Base-by-base conservation (phyloP, 2,888 invertebrate species). In the Drosophila paracracens region DNA sequence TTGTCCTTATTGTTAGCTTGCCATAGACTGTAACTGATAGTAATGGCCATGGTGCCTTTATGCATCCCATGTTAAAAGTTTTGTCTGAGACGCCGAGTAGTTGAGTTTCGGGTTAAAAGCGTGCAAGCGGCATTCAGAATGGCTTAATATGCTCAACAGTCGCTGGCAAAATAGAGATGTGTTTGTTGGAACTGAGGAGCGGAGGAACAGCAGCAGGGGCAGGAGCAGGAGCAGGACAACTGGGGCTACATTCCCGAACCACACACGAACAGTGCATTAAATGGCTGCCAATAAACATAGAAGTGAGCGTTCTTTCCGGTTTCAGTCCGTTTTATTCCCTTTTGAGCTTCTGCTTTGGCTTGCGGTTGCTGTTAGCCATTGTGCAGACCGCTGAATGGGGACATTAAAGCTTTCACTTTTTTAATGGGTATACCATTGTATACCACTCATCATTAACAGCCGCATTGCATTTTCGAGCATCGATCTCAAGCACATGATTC, bases 101-200 rank as follows among this genome's bases (percentile, higher is more conserved):
- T 89, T 76, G 75, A 88, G 74, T 88, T 86, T 85, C 67, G 85
- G 85, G 82, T 88, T 85, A 88, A 85, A 89, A 85, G 85, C 90
- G 56, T 79, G 68, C 82, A 82, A 82, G 71, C 83, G 65, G 65
- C 85, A 68, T 76, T 71, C 80, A 79, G 74, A 80, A 89, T 82
- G 73, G 85, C 85, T 88, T 86, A 89, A 86, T 84, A 80, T 84
- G 71, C 73, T 75, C 68, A 56, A 51, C 70, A 70, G 48, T 46
- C 81, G 52, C 62, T 50, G 36, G 51, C 48, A 57, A 38, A 18
- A 18, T 38, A 38, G 38, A 38, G 38, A 38, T 38, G 46, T 21
- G 21, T 21, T 21, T n/a, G 21, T 21, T 21, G 43, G 21, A 21
- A 13, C 46, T 13, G 13, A 8, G 46, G 21, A 21, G 13, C 13